A percentile compares a stretch with the other conserved stretches of the same genome.
Conservation (phyloP, 2,888 invertebrate genomes). For the Spodoptera exigua region DNA sequence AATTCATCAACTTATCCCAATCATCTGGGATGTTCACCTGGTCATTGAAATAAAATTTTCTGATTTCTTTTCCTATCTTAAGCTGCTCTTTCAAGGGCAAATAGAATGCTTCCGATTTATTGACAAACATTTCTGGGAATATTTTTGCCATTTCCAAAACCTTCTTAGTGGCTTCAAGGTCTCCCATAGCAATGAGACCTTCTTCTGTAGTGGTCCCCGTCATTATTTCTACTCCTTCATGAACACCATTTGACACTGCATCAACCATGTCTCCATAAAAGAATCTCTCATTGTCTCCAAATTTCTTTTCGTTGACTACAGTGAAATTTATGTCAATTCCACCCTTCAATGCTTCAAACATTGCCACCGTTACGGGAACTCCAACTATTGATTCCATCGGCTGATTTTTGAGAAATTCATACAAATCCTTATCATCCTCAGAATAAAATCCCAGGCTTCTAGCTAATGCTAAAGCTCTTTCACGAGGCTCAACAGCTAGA, state of each 20-base stretch:
- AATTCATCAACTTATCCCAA: conserved; percentile 52
- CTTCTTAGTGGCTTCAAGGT: conserved; percentile 18
- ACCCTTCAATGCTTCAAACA: conserved; percentile 46
- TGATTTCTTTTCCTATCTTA: conserved; percentile 58
- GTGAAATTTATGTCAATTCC: conserved; percentile 49
- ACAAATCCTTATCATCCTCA: conserved; percentile 59
- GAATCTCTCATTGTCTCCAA: conserved; percentile 65
- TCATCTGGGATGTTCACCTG: conserved; percentile 47
- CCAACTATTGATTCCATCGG: conserved; percentile 55
- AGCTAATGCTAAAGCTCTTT: conserved; percentile 70
- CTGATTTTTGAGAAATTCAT: conserved; percentile 61
- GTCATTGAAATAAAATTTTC: conserved; percentile 57
- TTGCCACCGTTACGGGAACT: conserved; percentile 46
- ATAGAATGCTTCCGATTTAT: conserved; percentile 43
- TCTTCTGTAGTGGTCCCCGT: conserved; percentile 92
- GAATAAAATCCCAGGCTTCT: conserved; percentile 65
- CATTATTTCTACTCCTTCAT: conserved; percentile 90
- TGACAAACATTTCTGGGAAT: conserved; percentile 51
- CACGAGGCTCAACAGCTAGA: conserved; percentile 79
- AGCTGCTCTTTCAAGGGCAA: conserved; percentile 50
- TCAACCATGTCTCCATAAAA: conserved; percentile 69
- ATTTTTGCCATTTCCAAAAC: conserved; percentile 25
- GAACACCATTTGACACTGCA: conserved; percentile 80
- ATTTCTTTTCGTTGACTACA: conserved; percentile 65
- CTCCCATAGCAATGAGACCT: conserved; percentile 75